Base-by-base conservation (phyloP, 2,113 vertebrate genomes). In the Octodon degus region DNA sequence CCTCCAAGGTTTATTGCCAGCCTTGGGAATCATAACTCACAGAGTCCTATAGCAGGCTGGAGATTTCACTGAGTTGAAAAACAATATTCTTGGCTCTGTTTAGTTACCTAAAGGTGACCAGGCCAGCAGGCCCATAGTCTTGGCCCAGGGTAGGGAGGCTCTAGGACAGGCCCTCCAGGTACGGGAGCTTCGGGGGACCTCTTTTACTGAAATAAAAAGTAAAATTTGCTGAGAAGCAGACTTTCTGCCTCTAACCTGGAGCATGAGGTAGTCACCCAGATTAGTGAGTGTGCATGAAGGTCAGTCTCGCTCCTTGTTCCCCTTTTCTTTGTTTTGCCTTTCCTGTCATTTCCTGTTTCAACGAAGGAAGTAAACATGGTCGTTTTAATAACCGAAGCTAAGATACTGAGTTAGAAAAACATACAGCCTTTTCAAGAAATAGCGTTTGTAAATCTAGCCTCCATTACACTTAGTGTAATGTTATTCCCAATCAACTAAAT, bases 151-250 rank as follows among this genome's bases (percentile, higher is more conserved):
- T 81, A 55, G 55, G 43, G 27, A 72, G 90, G 40, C 76, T 85
- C 89, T 79, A 67, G 65, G 50, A 32, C 25, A 3, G 22, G 53
- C 24, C 34, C 82, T 92, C 58, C 65, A 67, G 16, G 77, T 91
- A 40, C 79, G 32, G 86, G 50, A 88, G 50, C 58, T n/a, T 17
- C 40, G 53, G 58, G 81, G 91, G 80, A 80, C 86, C 86, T 90
- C 22, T 89, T 96, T 53, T 63, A 65, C 80, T 86, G 60, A 50
- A 91, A 94, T 97, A 96, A 96, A 96, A 96, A 81, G 92, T 96
- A 93, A 94, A 96, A 88, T 81, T 88, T 94, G 40, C 91, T 95
- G 43, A 94, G 83, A 92, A 96, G 50, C 25, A 83, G 82, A 20
- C 65, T 94, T 91, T 79, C 95, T n/a, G 12, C 77, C 55, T 77